phyloP scores from a whole-genome alignment of 2,888 invertebrate species.

The Gibbula magus region DNA sequence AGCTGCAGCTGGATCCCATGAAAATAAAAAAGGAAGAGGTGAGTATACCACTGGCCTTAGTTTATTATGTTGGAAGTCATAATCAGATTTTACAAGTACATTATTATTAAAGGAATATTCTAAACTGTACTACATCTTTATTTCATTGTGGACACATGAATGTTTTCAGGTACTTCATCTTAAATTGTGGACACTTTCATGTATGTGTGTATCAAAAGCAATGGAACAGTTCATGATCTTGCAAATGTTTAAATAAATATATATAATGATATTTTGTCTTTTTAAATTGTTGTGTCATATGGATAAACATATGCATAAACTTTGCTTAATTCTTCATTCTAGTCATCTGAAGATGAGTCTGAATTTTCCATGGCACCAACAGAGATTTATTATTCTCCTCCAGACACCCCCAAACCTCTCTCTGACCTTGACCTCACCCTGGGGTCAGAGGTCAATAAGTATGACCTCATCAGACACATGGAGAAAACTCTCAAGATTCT shows the following conservation, averaged over 20 bases:
- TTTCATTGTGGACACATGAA: too few relatives aligned
- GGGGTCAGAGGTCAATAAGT: constrained; percentile 59
- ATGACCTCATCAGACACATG: constrained; percentile 64
- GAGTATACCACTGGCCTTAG: background rate
- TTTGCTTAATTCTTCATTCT: background rate
- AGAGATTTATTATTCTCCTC: constrained; percentile 66
- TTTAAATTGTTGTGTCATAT: too few relatives aligned
- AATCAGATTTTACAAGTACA: too few relatives aligned
- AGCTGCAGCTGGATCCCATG: constrained; percentile 52
- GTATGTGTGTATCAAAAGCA: too few relatives aligned
- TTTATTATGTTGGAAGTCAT: background rate
- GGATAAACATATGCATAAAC: too few relatives aligned
- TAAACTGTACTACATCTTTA: too few relatives aligned
- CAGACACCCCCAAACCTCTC: constrained; percentile 59
- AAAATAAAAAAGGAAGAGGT: constrained; percentile 42
- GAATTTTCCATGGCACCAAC: constrained; percentile 66
- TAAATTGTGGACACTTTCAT: too few relatives aligned
- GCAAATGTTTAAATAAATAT: too few relatives aligned
- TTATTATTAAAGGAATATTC: too few relatives aligned
- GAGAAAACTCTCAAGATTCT: constrained; percentile 54
- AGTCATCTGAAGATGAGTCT: constrained; percentile 60
- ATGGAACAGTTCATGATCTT: too few relatives aligned
- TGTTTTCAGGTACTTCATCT: too few relatives aligned
- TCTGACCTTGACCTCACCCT: constrained; percentile 65
- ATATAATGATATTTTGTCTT: too few relatives aligned